These are phyloP conservation scores for Puma concolor DNA, from an alignment of 2,113 vertebrate species.

Conservation along the genomic window DNA sequence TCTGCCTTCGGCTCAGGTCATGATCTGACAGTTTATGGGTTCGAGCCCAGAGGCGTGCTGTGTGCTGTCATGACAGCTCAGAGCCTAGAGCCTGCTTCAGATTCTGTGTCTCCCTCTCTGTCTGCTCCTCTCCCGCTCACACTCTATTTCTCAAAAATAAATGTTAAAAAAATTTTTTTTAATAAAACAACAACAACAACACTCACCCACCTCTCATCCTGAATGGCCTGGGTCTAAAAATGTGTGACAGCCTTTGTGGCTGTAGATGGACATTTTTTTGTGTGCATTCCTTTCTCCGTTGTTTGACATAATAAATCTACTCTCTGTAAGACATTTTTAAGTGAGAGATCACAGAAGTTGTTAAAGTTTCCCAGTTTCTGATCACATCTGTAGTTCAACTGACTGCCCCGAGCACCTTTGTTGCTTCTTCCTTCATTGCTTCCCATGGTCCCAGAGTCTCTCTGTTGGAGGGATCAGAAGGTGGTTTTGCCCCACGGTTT, in stretches of 20 bases:
- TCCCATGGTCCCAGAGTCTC: neutral
- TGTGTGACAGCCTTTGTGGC: too few relatives aligned
- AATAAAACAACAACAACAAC: neutral
- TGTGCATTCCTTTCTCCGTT: neutral
- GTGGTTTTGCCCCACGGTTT: neutral
- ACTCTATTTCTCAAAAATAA: too few relatives aligned
- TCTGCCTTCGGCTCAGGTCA: too few relatives aligned
- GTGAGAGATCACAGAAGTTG: neutral
- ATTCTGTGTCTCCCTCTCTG: too few relatives aligned
- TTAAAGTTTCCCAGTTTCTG: neutral
- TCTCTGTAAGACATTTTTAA: neutral
- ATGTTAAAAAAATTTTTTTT: too few relatives aligned
- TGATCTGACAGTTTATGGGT: too few relatives aligned
- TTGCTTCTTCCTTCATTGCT: neutral
- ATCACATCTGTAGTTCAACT: neutral
- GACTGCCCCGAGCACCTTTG: neutral
- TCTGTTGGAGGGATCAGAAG: fast-evolving
- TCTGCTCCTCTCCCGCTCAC: too few relatives aligned
- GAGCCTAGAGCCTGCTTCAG: too few relatives aligned
- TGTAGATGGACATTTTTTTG: neutral
- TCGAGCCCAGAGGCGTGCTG: too few relatives aligned
- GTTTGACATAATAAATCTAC: neutral
- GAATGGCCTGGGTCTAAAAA: neutral
- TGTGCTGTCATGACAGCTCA: too few relatives aligned
- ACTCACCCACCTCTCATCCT: neutral